These are phyloP conservation scores for Chunga burmeisteri DNA, from an alignment of 2,113 vertebrate genomes.

Conservation along the genomic window DNA sequence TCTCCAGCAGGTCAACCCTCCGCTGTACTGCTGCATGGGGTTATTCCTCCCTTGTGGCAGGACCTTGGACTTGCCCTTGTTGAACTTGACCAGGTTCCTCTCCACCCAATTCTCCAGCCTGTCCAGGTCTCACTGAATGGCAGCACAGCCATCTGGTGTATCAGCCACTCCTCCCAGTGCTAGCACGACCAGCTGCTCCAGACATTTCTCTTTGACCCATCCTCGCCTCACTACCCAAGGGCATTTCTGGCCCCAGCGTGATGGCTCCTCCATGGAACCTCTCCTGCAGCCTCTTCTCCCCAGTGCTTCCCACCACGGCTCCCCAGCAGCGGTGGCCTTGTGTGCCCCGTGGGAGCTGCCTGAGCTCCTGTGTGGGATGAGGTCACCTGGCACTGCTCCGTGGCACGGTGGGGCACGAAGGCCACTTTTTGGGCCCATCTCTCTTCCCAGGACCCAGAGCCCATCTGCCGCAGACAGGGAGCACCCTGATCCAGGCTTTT, in stretches of 20 bases:
- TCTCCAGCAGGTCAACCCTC: too few species aligned
- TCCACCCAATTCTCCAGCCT: too few species aligned
- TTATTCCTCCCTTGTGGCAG: too few species aligned
- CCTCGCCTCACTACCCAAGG: not conserved
- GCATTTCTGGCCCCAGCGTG: fast-evolving
- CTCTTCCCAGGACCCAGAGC: not conserved
- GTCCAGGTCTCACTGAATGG: too few species aligned
- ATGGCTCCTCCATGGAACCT: fast-evolving
- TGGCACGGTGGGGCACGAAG: not conserved
- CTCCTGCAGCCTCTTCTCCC: not conserved
- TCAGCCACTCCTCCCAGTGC: too few species aligned
- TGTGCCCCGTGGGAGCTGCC: not conserved
- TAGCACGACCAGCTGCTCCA: not conserved
- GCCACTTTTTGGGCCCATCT: not conserved
- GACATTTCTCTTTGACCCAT: not conserved
- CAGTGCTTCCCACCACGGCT: not conserved
- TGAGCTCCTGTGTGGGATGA: not conserved
- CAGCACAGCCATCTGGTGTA: too few species aligned
- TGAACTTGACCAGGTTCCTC: too few species aligned
- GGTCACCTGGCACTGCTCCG: not conserved
- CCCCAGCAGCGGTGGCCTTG: fast-evolving
- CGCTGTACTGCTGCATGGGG: too few species aligned
- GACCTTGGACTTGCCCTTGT: too few species aligned
- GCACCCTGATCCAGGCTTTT: not conserved
- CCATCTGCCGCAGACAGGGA: not conserved